Base-by-base conservation (phyloP, 2,888 invertebrate genomes). In the Oxytorus armatus region DNA sequence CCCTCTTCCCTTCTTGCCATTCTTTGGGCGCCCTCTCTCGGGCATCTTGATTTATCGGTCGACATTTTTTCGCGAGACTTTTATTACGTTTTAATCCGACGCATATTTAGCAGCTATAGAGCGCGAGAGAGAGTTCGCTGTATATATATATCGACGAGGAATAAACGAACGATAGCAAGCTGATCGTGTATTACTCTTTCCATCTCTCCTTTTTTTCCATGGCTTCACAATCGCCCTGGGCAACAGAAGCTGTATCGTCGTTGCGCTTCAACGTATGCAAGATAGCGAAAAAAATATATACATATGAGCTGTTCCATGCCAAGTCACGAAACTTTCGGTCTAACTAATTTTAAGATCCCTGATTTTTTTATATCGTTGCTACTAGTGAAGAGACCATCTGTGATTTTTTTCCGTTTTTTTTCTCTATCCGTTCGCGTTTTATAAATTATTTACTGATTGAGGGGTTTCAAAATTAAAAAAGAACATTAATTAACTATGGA, bases 31-130 rank as follows among this genome's bases (percentile, higher is more conserved):
- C 65, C 65, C 49, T 66, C 65, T 66, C 51, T 61, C 74, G 44
- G 39, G 73, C 73, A 77, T 82, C 82, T 83, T 89, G 89, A 89
- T 89, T 89, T 89, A 89, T 88, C 87, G 89, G 80, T 87, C 88
- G 86, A 87, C 88, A 89, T 66, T 88, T 89, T 88, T 86, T 88
- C 83, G 29, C 73, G 66, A 70, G 84, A 86, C 87, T 89, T 89
- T 89, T 89, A 88, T 88, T 88, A 86, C 87, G 85, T 88, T 88
- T 89, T 88, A 87, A 89, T 88, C 86, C 86, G 72, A 65, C 75
- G 85, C 80, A 85, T 85, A 84, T 85, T 85, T 84, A 85, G 79
- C 79, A 79, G 84, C 69, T 53, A 47, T 29, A 55, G 49, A 66
- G 53, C 66, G 57, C 47, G 44, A 29, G 47, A 73, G 18, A 49